A percentile compares a stretch with the other conserved stretches of the same genome.
Evolutionary conservation across 2,797 vertebrate species (phyloP).

Genomic region (Danio tinwini): DNA sequence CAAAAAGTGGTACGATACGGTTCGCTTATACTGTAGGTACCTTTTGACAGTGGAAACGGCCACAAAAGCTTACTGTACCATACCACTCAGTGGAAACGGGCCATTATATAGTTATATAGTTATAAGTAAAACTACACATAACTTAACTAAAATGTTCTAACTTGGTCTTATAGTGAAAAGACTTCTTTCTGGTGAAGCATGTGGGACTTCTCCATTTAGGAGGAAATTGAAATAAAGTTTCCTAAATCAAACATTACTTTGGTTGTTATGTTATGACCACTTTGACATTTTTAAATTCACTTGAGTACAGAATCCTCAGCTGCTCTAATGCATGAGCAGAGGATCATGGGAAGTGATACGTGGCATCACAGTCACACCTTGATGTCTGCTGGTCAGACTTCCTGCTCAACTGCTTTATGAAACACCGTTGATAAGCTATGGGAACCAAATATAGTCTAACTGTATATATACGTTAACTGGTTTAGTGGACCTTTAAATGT

Average conservation of each 20-base stretch:
- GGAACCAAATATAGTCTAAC: constrained; percentile 7
- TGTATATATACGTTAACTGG: not conserved
- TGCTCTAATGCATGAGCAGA: not conserved
- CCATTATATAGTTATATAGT: too few relatives aligned
- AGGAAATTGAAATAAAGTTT: too few relatives aligned
- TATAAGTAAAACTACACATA: too few relatives aligned
- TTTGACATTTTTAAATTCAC: not conserved
- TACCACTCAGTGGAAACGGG: too few relatives aligned
- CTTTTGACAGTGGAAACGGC: too few relatives aligned
- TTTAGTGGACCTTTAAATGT: not conserved
- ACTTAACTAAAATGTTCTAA: too few relatives aligned
- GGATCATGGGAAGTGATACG: constrained; percentile 14
- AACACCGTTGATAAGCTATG: constrained; percentile 36
- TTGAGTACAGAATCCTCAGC: not conserved
- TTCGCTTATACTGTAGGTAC: too few relatives aligned
- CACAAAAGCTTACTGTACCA: too few relatives aligned
- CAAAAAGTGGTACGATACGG: too few relatives aligned
- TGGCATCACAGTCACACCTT: constrained; percentile 12
- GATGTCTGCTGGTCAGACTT: constrained; percentile 33
- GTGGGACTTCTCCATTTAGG: too few relatives aligned
- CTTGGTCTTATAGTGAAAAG: too few relatives aligned
- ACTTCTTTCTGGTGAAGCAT: too few relatives aligned
- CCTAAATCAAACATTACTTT: not conserved
- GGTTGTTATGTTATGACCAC: not conserved
- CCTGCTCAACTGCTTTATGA: constrained; percentile 32